A percentile compares a stretch with the other conserved stretches of the same genome.
These are phyloP conservation scores for Chionomys nivalis DNA, from an alignment of 2,113 vertebrate species.

Conservation along the genomic window DNA sequence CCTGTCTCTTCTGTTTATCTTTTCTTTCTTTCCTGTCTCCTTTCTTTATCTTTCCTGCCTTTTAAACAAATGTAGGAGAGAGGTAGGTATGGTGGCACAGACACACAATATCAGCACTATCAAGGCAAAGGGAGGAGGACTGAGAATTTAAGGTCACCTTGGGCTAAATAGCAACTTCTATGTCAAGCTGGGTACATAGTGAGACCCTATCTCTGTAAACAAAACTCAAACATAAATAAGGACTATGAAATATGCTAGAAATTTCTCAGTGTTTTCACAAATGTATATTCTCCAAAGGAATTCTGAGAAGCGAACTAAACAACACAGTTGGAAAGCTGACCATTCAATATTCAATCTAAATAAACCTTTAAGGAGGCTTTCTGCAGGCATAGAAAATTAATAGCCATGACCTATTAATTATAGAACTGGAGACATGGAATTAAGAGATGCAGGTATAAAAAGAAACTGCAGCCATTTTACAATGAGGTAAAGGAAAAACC, in stretches of 20 bases:
- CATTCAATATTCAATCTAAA: constrained; percentile 23
- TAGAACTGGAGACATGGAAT: not conserved
- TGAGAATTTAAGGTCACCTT: not conserved
- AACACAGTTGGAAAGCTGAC: not conserved
- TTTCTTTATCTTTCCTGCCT: not conserved
- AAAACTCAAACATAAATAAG: not conserved
- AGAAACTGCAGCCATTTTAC: not conserved
- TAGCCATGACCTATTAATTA: constrained; percentile 26
- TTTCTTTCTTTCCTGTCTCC: not conserved
- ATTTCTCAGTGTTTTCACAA: not conserved
- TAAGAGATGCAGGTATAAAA: not conserved
- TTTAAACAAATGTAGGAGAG: not conserved
- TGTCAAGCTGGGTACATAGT: not conserved
- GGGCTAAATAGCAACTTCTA: not conserved
- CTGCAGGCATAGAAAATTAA: not conserved
- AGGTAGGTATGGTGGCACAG: too few species aligned
- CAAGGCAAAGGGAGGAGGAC: not conserved
- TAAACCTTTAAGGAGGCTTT: constrained; percentile 5
- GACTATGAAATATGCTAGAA: not conserved
- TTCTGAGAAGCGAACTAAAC: not conserved
- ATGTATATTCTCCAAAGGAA: not conserved
- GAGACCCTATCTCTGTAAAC: not conserved
- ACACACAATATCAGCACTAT: not conserved
- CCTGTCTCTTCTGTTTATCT: not conserved
- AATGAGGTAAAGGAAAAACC: constrained; percentile 38